These are phyloP conservation scores for Xestoiulus laeticollis DNA, from an alignment of 2,888 invertebrate genomes.

Conservation along the genomic window DNA sequence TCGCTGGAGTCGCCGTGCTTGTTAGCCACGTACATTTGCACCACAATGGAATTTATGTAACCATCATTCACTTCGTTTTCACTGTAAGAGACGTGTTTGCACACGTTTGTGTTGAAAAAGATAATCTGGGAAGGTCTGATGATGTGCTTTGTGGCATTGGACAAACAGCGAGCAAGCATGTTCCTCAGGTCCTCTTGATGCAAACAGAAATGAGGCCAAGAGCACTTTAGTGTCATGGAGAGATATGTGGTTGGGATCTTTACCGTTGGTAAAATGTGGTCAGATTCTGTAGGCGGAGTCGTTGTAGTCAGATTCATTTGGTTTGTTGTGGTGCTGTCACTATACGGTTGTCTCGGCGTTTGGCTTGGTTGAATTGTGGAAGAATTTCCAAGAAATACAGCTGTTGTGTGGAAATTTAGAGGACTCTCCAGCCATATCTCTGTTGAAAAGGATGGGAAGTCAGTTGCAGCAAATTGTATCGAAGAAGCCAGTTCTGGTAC, in stretches of 20 bases:
- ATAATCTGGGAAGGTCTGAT: slow-evolving; percentile 43
- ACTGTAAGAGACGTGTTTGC: slow-evolving; percentile 36
- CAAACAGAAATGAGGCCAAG: slow-evolving; percentile 56
- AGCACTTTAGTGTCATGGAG: slow-evolving; percentile 54
- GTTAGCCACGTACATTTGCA: slow-evolving; percentile 60
- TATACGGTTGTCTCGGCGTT: not conserved
- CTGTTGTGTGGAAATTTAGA: not conserved
- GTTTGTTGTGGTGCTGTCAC: not conserved
- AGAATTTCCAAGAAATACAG: not conserved
- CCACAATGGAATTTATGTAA: slow-evolving; percentile 54
- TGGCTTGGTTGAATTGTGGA: not conserved
- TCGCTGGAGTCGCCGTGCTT: slow-evolving; percentile 59
- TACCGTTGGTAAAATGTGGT: slow-evolving; percentile 45
- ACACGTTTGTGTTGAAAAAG: slow-evolving; percentile 52
- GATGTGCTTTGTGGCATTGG: not conserved
- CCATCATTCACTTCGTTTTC: not conserved
- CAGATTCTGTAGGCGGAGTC: not conserved
- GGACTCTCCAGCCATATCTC: not conserved
- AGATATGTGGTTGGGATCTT: slow-evolving; percentile 45
- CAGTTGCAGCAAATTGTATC: not conserved
- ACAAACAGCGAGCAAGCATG: slow-evolving; percentile 53
- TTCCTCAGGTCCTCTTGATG: slow-evolving; percentile 54
- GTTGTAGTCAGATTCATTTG: not conserved
- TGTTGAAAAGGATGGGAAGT: not conserved
- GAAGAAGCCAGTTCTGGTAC: not conserved